Percentiles rank a stretch among this genome's conserved stretches.
These are phyloP conservation scores for Oryzias sinensis DNA, from an alignment of 2,797 vertebrate species.

Conservation along the genomic window DNA sequence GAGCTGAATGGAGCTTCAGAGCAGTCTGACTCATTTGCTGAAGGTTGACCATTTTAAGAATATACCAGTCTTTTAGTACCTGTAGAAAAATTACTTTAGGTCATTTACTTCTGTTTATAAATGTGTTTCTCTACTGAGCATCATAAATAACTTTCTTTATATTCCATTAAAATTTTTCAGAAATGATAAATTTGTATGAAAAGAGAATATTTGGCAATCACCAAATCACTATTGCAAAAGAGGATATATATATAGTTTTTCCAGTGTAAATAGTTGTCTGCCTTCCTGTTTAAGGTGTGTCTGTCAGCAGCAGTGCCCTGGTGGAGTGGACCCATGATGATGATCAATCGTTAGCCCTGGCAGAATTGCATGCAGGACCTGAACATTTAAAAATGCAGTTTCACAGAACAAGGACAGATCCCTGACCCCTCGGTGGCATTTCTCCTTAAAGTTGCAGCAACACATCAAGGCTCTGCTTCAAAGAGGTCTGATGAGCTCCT, in stretches of 20 bases:
- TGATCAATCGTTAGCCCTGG: conserved; percentile 41
- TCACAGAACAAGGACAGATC: conserved; percentile 36
- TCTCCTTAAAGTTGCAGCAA: conserved; percentile 67
- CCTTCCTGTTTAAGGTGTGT: conserved; percentile 70
- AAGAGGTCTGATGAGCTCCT: conserved; percentile 62
- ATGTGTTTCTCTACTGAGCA: too few relatives aligned
- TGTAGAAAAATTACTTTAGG: too few relatives aligned
- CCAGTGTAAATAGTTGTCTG: conserved; percentile 1
- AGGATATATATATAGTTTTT: too few relatives aligned
- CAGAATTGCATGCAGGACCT: conserved; percentile 61
- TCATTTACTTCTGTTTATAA: too few relatives aligned
- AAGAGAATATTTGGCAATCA: too few relatives aligned
- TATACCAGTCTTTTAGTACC: not conserved
- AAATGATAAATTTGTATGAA: too few relatives aligned
- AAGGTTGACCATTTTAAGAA: conserved; percentile 63
- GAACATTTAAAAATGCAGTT: conserved; percentile 64
- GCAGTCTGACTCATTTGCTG: conserved; percentile 55
- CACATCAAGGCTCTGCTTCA: conserved; percentile 59
- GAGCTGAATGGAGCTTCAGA: conserved; percentile 72
- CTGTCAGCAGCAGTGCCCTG: conserved; percentile 54
- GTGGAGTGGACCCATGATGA: conserved; percentile 48
- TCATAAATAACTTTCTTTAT: too few relatives aligned
- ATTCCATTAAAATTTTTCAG: too few relatives aligned
- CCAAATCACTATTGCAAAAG: too few relatives aligned
- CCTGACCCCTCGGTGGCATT: conserved; percentile 38